Percentiles rank a stretch among this genome's conserved stretches.
Evolutionary conservation across 2,888 invertebrate species (phyloP).

Genomic region (Patella ulyssiponensis): DNA sequence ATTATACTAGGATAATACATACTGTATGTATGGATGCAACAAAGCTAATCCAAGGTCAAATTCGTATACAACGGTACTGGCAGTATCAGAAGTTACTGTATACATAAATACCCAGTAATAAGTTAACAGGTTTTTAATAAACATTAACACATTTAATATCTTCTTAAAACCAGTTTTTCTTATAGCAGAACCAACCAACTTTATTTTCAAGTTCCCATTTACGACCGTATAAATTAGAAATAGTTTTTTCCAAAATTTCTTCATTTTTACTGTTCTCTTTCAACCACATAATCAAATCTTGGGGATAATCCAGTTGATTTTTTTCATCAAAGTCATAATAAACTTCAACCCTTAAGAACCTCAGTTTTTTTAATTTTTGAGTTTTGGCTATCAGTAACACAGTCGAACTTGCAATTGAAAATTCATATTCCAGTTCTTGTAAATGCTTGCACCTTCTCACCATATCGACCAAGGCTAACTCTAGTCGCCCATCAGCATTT

Average conservation of each 20-base stretch:
- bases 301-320: neutral
- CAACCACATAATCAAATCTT: neutral
- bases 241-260: neutral
- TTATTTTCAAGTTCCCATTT: neutral
- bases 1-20: no score
- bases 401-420: conserved; percentile 15
- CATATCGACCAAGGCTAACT: conserved; percentile 15
- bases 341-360: conserved; percentile 11
- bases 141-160: no score
- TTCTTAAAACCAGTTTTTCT: no score
- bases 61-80: no score
- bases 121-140: no score
- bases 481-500: conserved; percentile 6
- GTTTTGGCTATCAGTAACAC: conserved; percentile 11
- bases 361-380: conserved; percentile 16
- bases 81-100: no score
- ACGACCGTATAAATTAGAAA: neutral
- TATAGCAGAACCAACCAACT: no score
- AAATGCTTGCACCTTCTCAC: conserved; percentile 16
- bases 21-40: no score
- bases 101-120: no score
- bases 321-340: conserved; percentile 17
- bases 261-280: neutral
- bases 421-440: conserved; percentile 15
- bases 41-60: no score